phyloP scores from a whole-genome alignment of 2,888 invertebrate genomes.

The Aproaerema taeniolella region DNA sequence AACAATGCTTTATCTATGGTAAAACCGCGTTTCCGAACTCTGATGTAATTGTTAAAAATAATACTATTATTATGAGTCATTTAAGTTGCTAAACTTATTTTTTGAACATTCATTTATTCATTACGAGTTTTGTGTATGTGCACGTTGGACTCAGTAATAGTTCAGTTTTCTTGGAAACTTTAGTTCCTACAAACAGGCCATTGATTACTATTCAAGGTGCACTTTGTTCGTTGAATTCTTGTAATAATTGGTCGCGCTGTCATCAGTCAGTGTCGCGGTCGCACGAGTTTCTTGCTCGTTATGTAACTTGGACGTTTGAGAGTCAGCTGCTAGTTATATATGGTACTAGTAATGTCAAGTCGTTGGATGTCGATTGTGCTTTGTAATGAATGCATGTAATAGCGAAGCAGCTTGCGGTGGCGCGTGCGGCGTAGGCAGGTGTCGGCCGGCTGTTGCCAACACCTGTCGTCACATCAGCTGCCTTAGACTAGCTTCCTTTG shows the following conservation, averaged over 20 bases:
- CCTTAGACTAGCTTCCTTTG: constrained; percentile 52
- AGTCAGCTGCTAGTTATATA: constrained; percentile 42
- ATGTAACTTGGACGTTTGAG: constrained; percentile 33
- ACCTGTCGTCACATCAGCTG: constrained; percentile 73
- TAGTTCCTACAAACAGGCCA: constrained; percentile 19
- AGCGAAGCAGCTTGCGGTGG: constrained; percentile 65
- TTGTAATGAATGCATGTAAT: constrained; percentile 43
- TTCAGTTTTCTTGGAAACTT: constrained; percentile 24
- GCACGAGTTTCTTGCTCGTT: constrained; percentile 22
- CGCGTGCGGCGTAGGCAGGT: constrained; percentile 63
- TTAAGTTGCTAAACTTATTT: too few relatives aligned
- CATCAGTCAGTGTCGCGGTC: constrained; percentile 18
- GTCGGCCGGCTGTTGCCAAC: constrained; percentile 65
- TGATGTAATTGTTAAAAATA: constrained; percentile 5
- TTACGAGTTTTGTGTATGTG: too few relatives aligned
- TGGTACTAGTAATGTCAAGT: constrained; percentile 34
- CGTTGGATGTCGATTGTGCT: constrained; percentile 37
- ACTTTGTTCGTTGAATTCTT: constrained; percentile 20
- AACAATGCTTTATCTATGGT: constrained; percentile 5
- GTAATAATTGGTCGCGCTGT: too few relatives aligned
- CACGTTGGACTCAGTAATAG: constrained; percentile 23
- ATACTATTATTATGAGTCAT: too few relatives aligned
- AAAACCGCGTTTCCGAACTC: constrained; percentile 2
- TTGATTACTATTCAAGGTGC: constrained; percentile 28
- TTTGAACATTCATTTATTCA: constrained; percentile 41